These are phyloP conservation scores for Eremobia ochroleuca DNA, from an alignment of 2,888 invertebrate genomes.

Conservation along the genomic window DNA sequence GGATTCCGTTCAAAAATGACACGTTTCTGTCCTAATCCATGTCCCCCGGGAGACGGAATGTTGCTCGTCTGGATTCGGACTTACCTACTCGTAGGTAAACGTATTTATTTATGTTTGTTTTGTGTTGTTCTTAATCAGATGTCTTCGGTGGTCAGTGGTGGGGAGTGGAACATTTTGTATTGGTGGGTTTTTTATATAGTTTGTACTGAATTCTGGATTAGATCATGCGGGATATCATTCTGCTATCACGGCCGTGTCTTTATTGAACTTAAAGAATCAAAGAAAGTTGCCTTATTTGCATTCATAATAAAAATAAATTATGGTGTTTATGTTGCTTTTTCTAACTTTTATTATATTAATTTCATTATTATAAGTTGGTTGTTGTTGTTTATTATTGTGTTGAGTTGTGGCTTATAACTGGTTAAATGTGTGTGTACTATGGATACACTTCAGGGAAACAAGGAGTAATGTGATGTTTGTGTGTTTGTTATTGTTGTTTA, in stretches of 20 bases:
- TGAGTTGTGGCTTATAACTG: background rate
- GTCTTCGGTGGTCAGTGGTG: constrained; percentile 6
- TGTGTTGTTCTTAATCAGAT: constrained; percentile 42
- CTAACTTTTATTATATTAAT: no score
- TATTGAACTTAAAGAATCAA: no score
- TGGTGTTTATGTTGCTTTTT: background rate
- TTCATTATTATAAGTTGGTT: no score
- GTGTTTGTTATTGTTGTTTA: background rate
- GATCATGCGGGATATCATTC: background rate
- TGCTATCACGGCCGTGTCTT: background rate
- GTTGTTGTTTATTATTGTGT: background rate
- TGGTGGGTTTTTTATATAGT: background rate
- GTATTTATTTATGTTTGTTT: constrained; percentile 48
- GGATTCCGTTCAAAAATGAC: constrained; percentile 60
- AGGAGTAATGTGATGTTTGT: no score
- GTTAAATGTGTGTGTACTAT: background rate
- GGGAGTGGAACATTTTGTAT: background rate
- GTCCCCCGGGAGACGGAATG: constrained; percentile 19
- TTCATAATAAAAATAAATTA: background rate
- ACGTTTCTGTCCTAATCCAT: constrained; percentile 46
- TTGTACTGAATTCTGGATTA: background rate
- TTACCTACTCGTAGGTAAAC: constrained; percentile 57
- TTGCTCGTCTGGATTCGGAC: constrained; percentile 30
- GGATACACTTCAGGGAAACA: background rate
- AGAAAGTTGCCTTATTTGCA: background rate